These are phyloP conservation scores for Macrosiphum euphorbiae DNA, from an alignment of 2,888 invertebrate species.

Conservation along the genomic window DNA sequence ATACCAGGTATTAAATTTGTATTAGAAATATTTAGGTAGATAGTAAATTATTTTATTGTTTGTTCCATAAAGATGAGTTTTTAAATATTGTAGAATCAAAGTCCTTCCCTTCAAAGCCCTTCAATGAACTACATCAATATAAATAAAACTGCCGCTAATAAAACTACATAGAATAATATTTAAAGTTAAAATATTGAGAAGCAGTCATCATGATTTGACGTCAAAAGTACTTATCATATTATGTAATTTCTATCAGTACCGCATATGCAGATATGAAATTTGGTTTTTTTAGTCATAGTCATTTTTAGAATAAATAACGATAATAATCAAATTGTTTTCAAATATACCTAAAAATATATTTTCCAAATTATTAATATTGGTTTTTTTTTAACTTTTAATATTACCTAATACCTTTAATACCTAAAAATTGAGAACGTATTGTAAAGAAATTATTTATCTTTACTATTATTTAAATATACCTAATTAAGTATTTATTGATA, in stretches of 20 bases:
- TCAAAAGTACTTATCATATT: not conserved
- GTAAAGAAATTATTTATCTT: not conserved
- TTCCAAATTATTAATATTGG: no score
- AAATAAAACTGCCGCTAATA: slow-evolving; percentile 62
- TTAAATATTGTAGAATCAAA: not conserved
- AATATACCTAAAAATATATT: no score
- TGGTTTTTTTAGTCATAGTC: slow-evolving; percentile 4
- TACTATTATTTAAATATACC: not conserved
- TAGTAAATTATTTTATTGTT: slow-evolving; percentile 10
- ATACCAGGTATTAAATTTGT: slow-evolving; percentile 51
- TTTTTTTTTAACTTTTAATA: no score
- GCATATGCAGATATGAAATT: slow-evolving; percentile 66
- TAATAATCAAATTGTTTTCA: no score
- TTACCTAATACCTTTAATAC: no score
- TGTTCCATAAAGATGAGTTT: slow-evolving; percentile 43
- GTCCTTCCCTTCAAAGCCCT: no score
- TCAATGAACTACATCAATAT: slow-evolving; percentile 24
- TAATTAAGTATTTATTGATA: not conserved
- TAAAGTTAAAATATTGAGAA: slow-evolving; percentile 65
- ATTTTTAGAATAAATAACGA: no score
- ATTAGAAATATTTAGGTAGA: slow-evolving; percentile 44
- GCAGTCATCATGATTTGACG: slow-evolving; percentile 53
- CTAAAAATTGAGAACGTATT: no score
- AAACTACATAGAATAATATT: slow-evolving; percentile 57
- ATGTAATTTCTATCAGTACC: slow-evolving; percentile 63